Percentiles rank a stretch among this genome's conserved stretches.
These are phyloP conservation scores for Acipenser oxyrinchus DNA, from an alignment of 2,797 vertebrate genomes.

Conservation along the genomic window DNA sequence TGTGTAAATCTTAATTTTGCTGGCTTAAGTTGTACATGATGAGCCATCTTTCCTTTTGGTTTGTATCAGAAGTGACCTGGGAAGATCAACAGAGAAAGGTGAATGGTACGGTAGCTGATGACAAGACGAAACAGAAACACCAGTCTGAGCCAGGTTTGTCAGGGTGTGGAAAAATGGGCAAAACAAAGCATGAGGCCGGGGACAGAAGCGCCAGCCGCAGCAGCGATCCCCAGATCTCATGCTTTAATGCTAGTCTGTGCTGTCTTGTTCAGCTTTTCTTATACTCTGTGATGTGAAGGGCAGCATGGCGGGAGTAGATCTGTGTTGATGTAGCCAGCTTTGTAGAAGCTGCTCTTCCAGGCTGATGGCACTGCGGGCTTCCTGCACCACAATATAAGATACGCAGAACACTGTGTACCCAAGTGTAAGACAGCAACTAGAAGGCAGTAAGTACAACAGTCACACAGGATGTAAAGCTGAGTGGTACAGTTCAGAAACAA, in stretches of 20 bases:
- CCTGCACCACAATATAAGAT: no score
- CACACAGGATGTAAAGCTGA: no score
- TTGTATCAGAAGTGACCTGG: conserved; percentile 90
- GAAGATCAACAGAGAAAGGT: conserved; percentile 88
- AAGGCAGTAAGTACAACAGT: no score
- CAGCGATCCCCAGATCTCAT: conserved; percentile 43
- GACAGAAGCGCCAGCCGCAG: not conserved
- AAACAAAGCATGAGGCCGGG: conserved; percentile 57
- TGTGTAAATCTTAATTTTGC: not conserved
- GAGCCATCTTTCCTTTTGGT: conserved; percentile 53
- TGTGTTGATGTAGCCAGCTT: conserved; percentile 4
- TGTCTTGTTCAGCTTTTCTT: conserved; percentile 4
- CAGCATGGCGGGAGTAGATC: not conserved
- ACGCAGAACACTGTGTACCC: no score
- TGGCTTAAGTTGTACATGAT: conserved; percentile 9
- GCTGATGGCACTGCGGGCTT: conserved; percentile 6
- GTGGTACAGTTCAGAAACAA: no score
- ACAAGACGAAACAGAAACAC: conserved; percentile 70
- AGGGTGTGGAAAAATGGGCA: conserved; percentile 60
- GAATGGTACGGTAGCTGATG: conserved; percentile 82
- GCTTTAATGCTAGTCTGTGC: conserved; percentile 41
- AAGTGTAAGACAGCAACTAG: no score
- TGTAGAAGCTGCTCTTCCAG: conserved; percentile 10
- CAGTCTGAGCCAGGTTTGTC: conserved; percentile 85
- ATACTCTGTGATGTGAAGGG: not conserved